Evolutionary conservation across 2,888 invertebrate genomes (phyloP), one percentile per base, ranked within the genome.

Genomic region (Camptogramma bilineatum): DNA sequence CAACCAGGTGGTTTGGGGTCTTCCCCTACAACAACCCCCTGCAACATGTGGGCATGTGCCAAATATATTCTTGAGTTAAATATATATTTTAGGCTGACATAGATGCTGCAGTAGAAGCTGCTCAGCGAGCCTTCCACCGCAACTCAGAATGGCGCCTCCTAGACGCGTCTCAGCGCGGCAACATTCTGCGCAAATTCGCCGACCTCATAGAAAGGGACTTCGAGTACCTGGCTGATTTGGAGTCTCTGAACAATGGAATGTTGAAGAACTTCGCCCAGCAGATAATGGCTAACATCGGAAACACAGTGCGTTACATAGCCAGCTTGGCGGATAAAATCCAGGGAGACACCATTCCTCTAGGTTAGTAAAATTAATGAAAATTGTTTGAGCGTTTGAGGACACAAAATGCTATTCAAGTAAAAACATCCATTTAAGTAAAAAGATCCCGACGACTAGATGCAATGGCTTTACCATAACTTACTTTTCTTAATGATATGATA

Each of bases 171-270:
- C 88, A 95, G 34, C 94, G 98, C 55, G 97, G 97, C 0, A 82
- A 90, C 21, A 87, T 98, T 1, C 84, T 98, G 4, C 88, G 95
- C 82, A 95, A 94, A 70, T 91, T 98, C 65, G 97, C 97, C 0
- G 96, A 97, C 85, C 91, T 97, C 0, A 92, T 98, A 8, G 96
- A 97, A 80, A 92, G 96, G 50, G 96, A 98, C 84, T 87, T 91
- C 1, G 89, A 91, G 2, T 97, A 97, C 75, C 81, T 98, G 46
- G 96, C 96, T 46, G 96, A 96, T 74, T 91, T 99, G 79, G 98
- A 99, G 91, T 97, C 98, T 0, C 84, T 97, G 64, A 97, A 99
- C 84, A 98, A 98, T 87, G 98, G 98, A 21, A 98, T 97, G 87
- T 96, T 98, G 0, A 95, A 94, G 76, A 82, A 87, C 7, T 86